A percentile compares a stretch with the other conserved stretches of the same genome.
phyloP scores from a whole-genome alignment of 2,888 invertebrate species.

The Watsonalla binaria region DNA sequence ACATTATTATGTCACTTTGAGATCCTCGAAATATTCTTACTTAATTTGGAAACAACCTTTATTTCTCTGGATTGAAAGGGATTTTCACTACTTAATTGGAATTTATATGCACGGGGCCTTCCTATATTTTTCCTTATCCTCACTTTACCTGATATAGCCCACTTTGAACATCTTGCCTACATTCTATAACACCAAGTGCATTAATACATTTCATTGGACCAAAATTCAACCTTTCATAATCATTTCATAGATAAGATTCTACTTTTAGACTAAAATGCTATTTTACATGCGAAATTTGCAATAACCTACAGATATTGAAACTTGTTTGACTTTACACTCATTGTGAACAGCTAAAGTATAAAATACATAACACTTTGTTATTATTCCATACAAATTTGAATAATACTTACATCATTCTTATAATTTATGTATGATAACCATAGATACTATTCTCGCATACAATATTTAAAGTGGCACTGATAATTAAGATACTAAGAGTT shows the following conservation, averaged over 20 bases:
- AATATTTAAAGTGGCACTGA: conserved; percentile 68
- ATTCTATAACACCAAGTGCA: conserved; percentile 68
- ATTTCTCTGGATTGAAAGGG: background rate
- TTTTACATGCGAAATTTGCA: conserved; percentile 25
- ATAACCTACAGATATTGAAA: conserved; percentile 26
- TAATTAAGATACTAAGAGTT: conserved; percentile 42
- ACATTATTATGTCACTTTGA: too few species aligned
- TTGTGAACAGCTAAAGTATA: conserved; percentile 34
- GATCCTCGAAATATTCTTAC: too few species aligned
- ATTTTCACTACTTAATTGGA: background rate
- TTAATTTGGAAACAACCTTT: too few species aligned
- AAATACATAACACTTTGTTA: conserved; percentile 32
- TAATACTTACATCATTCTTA: conserved; percentile 17
- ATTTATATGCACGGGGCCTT: background rate
- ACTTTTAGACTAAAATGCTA: conserved; percentile 25
- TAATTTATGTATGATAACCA: conserved; percentile 48
- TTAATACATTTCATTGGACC: conserved; percentile 74
- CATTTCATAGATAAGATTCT: conserved; percentile 40
- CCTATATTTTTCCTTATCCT: conserved; percentile 2
- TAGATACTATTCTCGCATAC: conserved; percentile 36
- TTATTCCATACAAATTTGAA: conserved; percentile 16
- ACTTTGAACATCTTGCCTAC: conserved; percentile 22
- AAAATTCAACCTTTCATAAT: conserved; percentile 74
- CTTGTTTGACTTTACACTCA: conserved; percentile 28
- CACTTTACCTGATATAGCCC: conserved; percentile 10